A percentile compares a stretch with the other conserved stretches of the same genome.
phyloP scores from a whole-genome alignment of 2,888 invertebrate genomes.

The Cataglyphis cursor region DNA sequence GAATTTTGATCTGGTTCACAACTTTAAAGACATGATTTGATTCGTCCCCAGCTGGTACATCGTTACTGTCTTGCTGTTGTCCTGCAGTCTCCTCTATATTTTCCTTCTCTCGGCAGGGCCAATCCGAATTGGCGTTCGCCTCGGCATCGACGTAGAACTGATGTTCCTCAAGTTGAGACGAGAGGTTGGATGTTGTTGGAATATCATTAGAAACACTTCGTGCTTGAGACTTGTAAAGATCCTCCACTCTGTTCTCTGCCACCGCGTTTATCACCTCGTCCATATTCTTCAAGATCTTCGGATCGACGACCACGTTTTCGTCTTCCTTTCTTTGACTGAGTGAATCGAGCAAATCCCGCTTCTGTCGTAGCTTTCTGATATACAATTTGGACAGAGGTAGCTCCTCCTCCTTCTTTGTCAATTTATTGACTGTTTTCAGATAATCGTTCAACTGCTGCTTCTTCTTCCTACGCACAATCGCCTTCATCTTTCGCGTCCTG shows the following conservation, averaged over 20 bases:
- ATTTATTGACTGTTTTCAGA: background rate
- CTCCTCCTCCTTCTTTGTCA: slow-evolving; percentile 75
- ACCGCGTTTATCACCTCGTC: slow-evolving; percentile 80
- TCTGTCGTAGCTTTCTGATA: slow-evolving; percentile 61
- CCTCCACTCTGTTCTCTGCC: slow-evolving; percentile 65
- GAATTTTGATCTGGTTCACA: slow-evolving; percentile 23
- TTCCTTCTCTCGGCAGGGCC: slow-evolving; percentile 30
- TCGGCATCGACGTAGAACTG: slow-evolving; percentile 39
- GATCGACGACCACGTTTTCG: slow-evolving; percentile 22
- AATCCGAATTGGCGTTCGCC: slow-evolving; percentile 45
- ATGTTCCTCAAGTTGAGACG: background rate
- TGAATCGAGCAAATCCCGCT: slow-evolving; percentile 38
- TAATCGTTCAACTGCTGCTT: slow-evolving; percentile 61
- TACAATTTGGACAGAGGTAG: slow-evolving; percentile 62
- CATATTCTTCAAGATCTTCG: slow-evolving; percentile 72
- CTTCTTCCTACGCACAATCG: slow-evolving; percentile 63
- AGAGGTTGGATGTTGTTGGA: background rate
- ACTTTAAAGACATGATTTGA: slow-evolving; percentile 36
- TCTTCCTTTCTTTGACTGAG: slow-evolving; percentile 49
- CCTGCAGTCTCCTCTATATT: background rate
- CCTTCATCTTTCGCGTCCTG: slow-evolving; percentile 63
- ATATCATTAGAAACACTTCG: background rate
- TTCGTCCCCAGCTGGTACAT: background rate
- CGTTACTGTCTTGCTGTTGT: slow-evolving; percentile 15
- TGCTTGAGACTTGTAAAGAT: slow-evolving; percentile 40